Conservation (phyloP, 2,113 vertebrate species). For the Bos taurus region DNA sequence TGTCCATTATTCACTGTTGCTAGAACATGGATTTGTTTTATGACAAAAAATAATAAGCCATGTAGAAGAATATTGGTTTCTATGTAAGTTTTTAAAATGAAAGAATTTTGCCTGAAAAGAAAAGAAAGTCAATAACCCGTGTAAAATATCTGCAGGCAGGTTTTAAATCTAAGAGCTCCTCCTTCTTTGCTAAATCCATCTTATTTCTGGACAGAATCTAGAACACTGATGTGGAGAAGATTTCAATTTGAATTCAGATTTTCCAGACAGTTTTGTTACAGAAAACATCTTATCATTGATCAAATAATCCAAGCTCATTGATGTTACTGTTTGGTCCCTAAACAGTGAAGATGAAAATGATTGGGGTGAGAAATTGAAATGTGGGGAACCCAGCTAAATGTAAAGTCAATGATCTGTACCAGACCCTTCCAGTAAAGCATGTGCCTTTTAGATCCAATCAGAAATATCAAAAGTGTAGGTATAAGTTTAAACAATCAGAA, state of each 20-base stretch:
- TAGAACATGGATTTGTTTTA: background rate
- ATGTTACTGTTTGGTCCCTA: background rate
- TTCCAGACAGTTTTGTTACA: background rate
- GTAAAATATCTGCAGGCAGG: background rate
- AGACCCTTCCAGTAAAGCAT: background rate
- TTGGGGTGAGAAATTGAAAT: background rate
- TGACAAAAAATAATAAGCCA: background rate
- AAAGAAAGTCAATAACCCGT: background rate
- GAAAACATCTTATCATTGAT: background rate
- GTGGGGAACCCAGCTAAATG: background rate
- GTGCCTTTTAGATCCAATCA: background rate
- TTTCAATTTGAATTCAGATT: background rate
- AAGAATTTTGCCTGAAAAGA: background rate
- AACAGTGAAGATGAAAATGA: background rate
- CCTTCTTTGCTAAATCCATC: background rate
- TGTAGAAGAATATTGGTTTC: background rate
- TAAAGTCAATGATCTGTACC: background rate
- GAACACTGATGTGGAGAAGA: background rate
- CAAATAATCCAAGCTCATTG: background rate
- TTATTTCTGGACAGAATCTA: background rate
- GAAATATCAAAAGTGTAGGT: background rate
- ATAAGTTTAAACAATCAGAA: background rate
- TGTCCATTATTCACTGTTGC: background rate
- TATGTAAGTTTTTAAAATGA: background rate
- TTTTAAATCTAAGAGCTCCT: background rate